Base-by-base conservation (phyloP, 2,113 vertebrate genomes). In the Donacobius atricapilla region DNA sequence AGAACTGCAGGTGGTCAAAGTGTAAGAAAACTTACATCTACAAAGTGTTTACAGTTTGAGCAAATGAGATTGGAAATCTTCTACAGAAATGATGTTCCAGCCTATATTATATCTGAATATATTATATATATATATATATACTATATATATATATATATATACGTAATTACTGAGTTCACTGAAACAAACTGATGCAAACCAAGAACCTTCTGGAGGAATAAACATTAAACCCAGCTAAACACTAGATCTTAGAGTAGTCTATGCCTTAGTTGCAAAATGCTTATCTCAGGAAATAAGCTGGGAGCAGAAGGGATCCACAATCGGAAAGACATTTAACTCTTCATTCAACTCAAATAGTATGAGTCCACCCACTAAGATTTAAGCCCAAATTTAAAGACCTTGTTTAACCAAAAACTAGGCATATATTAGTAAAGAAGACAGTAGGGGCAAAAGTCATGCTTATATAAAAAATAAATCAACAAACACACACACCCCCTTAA, bases 401-500 rank as follows among this genome's bases (percentile, higher is more conserved):
- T 70, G 12, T 22, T 68, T 71, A 72, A 72, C 11, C 0, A 11
- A 14, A 42, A 20, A 17, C 9, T 31, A 50, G 13, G 13, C 5
- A 15, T 31, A 22, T 47, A 45, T 53, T n/a, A 30, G 9, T 40
- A 73, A 90, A 70, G 22, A 61, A 78, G 17, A 44, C 9, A 35
- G 10, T 16, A 2, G 2, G 2, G 4, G 1, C 0, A 3, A 54
- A 56, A 18, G 2, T 3, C 4, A 39, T 28, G 2, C 3, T 61
- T 79, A 42, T 14, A 53, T 23, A 7, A 71, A 84, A 81, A 51
- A 13, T 3, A 53, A 64, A n/a, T n/a, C n/a, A n/a, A 37, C 2
- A 24, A 24, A 70, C 13, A 12, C 1, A 5, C 11, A 18, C 11
- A 12, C 18, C 6, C 13, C 21, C 1, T n/a, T 56, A 65, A 21